Conservation (phyloP, 2,113 vertebrate species). For the Pterophyllum scalare region DNA sequence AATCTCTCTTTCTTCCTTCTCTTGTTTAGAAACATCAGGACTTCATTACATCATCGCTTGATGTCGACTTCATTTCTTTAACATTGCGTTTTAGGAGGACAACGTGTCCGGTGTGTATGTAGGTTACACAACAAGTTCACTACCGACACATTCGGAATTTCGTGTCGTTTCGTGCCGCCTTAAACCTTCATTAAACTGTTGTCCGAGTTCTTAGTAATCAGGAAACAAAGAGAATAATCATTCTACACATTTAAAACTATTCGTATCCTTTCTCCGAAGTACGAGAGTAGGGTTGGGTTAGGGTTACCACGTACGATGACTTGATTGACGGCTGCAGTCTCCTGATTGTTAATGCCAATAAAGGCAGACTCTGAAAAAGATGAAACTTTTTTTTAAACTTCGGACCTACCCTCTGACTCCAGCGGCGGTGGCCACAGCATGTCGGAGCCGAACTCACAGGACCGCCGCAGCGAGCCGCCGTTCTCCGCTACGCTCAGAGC, state of each 20-base stretch:
- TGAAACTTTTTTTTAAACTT: neutral
- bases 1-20: too few relatives aligned
- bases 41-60: too few relatives aligned
- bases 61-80: too few relatives aligned
- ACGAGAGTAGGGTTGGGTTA: neutral
- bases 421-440: constrained; percentile 84
- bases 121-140: too few relatives aligned
- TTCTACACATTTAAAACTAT: neutral
- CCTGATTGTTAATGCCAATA: neutral
- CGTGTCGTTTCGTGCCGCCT: too few relatives aligned
- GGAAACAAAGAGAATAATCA: neutral
- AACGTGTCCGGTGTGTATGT: too few relatives aligned
- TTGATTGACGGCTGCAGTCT: neutral
- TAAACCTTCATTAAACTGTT: neutral
- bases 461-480: constrained; percentile 82
- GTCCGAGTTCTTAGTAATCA: too few relatives aligned
- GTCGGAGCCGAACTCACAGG: constrained; percentile 86
- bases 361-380: neutral
- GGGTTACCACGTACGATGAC: fast-evolving
- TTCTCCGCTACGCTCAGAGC: constrained; percentile 82
- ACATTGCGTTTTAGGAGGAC: too few relatives aligned
- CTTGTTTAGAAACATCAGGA: too few relatives aligned
- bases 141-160: too few relatives aligned
- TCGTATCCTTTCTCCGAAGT: neutral
- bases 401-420: constrained; percentile 82